phyloP scores from a whole-genome alignment of 1,140 invertebrate species.

The Zaprionus ornatus region DNA sequence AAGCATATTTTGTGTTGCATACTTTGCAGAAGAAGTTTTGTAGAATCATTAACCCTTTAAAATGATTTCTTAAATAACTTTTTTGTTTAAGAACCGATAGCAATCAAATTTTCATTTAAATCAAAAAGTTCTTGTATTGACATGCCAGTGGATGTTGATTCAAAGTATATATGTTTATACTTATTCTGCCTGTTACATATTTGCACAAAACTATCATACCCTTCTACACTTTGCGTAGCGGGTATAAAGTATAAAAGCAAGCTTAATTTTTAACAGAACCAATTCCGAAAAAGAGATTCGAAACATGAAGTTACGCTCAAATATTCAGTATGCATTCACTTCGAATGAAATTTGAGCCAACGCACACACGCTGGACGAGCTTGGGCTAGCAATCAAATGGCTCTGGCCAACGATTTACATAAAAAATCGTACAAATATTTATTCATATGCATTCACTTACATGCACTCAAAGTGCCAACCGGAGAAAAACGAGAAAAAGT shows the following conservation, averaged over 20 bases:
- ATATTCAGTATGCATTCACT: neutral
- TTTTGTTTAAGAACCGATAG: too few species aligned
- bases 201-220: too few species aligned
- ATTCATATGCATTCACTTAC: slow-evolving; percentile 67
- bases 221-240: too few species aligned
- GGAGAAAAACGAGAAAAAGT: slow-evolving; percentile 26
- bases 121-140: too few species aligned
- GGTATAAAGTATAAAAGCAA: neutral
- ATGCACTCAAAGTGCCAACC: slow-evolving; percentile 48
- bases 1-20: too few species aligned
- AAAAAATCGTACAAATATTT: slow-evolving; percentile 57
- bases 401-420: slow-evolving; percentile 38
- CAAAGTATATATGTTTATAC: too few species aligned
- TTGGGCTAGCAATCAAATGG: slow-evolving; percentile 13
- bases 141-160: too few species aligned
- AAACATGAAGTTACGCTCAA: neutral
- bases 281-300: neutral
- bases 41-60: too few species aligned
- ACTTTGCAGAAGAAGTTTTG: too few species aligned
- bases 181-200: too few species aligned
- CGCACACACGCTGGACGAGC: neutral
- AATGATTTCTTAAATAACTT: too few species aligned
- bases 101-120: too few species aligned
- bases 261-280: neutral
- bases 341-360: neutral